Evolutionary conservation across 2,113 vertebrate species (phyloP).

Genomic region (Etia nguti): DNA sequence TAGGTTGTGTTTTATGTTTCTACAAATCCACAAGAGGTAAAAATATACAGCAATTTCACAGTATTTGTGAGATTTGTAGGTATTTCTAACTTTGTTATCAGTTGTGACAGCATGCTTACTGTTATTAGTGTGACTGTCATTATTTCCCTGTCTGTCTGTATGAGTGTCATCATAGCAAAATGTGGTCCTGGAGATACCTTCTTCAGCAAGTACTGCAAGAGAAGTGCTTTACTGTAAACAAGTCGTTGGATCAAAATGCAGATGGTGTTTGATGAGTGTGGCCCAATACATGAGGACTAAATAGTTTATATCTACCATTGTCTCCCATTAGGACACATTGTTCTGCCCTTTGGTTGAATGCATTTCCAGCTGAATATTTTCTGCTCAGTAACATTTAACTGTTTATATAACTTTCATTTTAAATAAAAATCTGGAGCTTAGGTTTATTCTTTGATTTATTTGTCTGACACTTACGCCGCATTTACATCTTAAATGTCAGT

Average conservation of each 20-base stretch:
- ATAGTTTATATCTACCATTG: not conserved
- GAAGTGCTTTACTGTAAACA: not conserved
- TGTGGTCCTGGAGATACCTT: not conserved
- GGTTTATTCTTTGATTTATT: not conserved
- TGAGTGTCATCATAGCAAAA: not conserved
- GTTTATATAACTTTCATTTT: not conserved
- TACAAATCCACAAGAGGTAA: not conserved
- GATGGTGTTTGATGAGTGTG: not conserved
- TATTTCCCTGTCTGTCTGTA: not conserved
- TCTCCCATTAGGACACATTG: not conserved
- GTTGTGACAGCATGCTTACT: not conserved
- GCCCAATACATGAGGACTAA: not conserved
- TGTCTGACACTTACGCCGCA: not conserved
- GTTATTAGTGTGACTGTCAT: not conserved
- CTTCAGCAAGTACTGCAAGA: not conserved
- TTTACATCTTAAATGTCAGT: not conserved
- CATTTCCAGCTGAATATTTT: not conserved
- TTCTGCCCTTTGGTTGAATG: not conserved
- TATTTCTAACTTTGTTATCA: not conserved
- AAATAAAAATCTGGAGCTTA: not conserved
- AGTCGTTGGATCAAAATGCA: not conserved
- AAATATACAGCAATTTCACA: not conserved
- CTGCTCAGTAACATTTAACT: not conserved
- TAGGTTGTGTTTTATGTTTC: not conserved
- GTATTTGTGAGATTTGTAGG: not conserved